Conservation (phyloP, 2,888 invertebrate genomes). For the Latrodectus hesperus region DNA sequence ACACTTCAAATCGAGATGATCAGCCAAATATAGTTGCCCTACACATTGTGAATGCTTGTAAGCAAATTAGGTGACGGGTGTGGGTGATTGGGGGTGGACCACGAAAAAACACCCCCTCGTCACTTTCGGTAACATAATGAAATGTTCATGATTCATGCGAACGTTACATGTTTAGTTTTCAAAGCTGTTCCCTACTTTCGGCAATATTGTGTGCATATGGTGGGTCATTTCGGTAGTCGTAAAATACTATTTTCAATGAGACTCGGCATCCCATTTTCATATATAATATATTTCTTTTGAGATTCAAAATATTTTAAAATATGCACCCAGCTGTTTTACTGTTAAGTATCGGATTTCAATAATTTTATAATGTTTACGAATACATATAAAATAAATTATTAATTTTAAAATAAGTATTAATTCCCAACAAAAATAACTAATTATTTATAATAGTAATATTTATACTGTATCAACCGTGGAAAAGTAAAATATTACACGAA, state of each 20-base stretch:
- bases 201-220: background rate
- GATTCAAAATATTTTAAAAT: background rate
- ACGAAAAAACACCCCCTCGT: slow-evolving; percentile 4
- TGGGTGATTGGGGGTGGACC: slow-evolving; percentile 22
- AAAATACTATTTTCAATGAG: slow-evolving; percentile 2
- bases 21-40: slow-evolving; percentile 38
- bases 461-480: too few relatives aligned
- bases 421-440: too few relatives aligned
- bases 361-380: too few relatives aligned
- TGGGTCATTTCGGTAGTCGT: background rate
- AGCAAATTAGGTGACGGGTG: slow-evolving; percentile 49
- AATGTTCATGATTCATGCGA: slow-evolving; percentile 64
- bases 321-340: too few relatives aligned
- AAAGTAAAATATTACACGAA: too few relatives aligned
- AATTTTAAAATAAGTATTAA: too few relatives aligned
- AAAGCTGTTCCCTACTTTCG: background rate
- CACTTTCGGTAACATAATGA: slow-evolving; percentile 46
- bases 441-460: too few relatives aligned
- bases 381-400: too few relatives aligned
- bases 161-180: slow-evolving; percentile 62
- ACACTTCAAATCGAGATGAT: slow-evolving; percentile 23
- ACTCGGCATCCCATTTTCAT: background rate
- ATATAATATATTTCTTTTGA: background rate
- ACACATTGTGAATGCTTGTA: slow-evolving; percentile 4
- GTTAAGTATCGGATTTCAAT: too few relatives aligned